Base-by-base conservation (phyloP, 2,113 vertebrate genomes). In the Proterorhinus semilunaris region DNA sequence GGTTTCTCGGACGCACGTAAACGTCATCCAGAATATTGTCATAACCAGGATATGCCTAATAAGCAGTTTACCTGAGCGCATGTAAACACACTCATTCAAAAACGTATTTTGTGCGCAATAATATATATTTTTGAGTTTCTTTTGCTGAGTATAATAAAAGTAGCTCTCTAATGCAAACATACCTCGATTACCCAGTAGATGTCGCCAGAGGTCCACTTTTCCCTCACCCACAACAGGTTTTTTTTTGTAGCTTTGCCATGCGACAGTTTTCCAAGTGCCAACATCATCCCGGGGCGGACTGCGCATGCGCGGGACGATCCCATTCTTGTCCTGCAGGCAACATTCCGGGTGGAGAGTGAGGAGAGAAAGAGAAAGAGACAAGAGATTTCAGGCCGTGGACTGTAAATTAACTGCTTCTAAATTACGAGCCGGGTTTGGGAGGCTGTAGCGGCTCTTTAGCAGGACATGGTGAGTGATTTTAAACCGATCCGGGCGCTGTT, bases 321-420 rank as follows among this genome's bases (percentile, higher is more conserved):
- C 87, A 86, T 91, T 91, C 82, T 90, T 87, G 88, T 90, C 84
- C 87, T 71, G 82, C 87, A 82, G 85, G 76, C 87, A 87, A 84
- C 79, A 84, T 88, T 90, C 89, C 85, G 88, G 90, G 83, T 82
- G 85, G 87, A 84, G 84, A 86, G 78, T 7, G 71, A 59, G 58
- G 62, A 83, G 75, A 72, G 65, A 84, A 68, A 79, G 74, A 83
- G 66, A 68, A 48, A 84, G 68, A 76, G 65, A 62, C 54, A 17
- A 13, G 15, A 65, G 27, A 59, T 76, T 68, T 64, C 13, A 83
- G 84, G 84, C 83, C 84, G 71, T 45, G 17, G 8, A 72, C 62
- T 11, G 51, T 36, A 11, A 2, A 69, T 74, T 59, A 51, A 65
- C 47, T 6, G 15, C 44, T 5, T 6, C 6, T 7, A 5, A 53